Conservation (phyloP, 2,113 vertebrate species). For the Erythrolamprus reginae region DNA sequence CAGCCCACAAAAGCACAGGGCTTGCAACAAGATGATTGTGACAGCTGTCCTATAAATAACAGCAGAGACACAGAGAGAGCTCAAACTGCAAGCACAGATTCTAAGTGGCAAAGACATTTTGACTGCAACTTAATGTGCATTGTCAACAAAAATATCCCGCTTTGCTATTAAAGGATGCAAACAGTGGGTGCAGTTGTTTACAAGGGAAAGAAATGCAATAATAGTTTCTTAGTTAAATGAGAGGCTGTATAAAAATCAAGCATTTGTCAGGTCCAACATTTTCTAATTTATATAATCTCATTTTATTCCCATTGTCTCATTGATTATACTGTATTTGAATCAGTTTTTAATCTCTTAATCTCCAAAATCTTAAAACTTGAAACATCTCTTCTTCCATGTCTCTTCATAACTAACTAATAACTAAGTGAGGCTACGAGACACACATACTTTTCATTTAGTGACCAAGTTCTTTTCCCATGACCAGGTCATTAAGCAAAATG, state of each 20-base stretch:
- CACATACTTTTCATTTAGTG: neutral
- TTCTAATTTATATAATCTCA: neutral
- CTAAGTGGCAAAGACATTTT: slow-evolving; percentile 20
- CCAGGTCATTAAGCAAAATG: neutral
- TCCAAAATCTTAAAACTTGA: neutral
- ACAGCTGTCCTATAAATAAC: slow-evolving; percentile 29
- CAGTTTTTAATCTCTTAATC: neutral
- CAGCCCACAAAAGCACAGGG: neutral
- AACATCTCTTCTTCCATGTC: neutral
- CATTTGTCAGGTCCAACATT: neutral
- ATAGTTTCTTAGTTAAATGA: neutral
- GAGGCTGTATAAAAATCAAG: neutral
- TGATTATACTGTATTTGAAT: neutral
- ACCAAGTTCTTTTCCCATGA: neutral
- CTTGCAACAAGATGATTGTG: neutral
- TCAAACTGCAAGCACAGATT: neutral
- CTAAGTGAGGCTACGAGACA: neutral
- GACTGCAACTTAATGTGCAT: neutral
- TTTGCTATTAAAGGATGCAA: slow-evolving; percentile 8
- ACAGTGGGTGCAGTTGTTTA: slow-evolving; percentile 3
- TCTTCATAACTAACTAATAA: neutral
- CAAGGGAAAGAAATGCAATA: neutral
- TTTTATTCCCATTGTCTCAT: neutral
- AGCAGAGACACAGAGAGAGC: slow-evolving; percentile 5
- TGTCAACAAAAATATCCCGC: slow-evolving; percentile 6